Conservation (phyloP, 2,888 invertebrate species). For the Octonoba sinensis region DNA sequence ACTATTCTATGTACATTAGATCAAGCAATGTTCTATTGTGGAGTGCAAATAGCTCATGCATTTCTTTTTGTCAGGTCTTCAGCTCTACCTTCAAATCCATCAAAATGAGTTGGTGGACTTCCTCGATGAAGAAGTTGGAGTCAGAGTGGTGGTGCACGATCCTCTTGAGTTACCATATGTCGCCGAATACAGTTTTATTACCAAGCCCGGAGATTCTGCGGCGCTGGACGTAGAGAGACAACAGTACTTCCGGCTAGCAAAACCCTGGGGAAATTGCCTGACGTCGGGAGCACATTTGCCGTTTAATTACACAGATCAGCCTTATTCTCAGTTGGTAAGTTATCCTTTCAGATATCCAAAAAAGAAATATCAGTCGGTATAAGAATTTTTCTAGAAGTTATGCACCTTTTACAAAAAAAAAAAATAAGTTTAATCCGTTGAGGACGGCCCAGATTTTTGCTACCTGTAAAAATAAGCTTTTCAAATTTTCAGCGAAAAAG, state of each 20-base stretch:
- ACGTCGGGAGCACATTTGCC: background rate
- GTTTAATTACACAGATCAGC: constrained; percentile 7
- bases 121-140: constrained; percentile 1
- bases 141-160: constrained; percentile 1
- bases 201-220: background rate
- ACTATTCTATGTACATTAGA: too few relatives aligned
- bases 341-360: background rate
- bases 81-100: constrained; percentile 5
- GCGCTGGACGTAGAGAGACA: background rate
- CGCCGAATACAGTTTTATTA: constrained; percentile 2
- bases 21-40: too few relatives aligned
- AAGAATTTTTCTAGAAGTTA: too few relatives aligned
- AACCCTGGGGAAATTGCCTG: constrained; percentile 1
- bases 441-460: too few relatives aligned
- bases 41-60: too few relatives aligned
- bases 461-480: too few relatives aligned
- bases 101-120: constrained; percentile 2
- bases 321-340: constrained; percentile 19
- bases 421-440: too few relatives aligned
- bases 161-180: constrained; percentile 4
- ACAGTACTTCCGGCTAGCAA: background rate
- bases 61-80: constrained; percentile 9
- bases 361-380: too few relatives aligned
- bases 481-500: too few relatives aligned
- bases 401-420: too few relatives aligned